phyloP scores from a whole-genome alignment of 1,140 invertebrate species.

The Copidosoma floridanum region DNA sequence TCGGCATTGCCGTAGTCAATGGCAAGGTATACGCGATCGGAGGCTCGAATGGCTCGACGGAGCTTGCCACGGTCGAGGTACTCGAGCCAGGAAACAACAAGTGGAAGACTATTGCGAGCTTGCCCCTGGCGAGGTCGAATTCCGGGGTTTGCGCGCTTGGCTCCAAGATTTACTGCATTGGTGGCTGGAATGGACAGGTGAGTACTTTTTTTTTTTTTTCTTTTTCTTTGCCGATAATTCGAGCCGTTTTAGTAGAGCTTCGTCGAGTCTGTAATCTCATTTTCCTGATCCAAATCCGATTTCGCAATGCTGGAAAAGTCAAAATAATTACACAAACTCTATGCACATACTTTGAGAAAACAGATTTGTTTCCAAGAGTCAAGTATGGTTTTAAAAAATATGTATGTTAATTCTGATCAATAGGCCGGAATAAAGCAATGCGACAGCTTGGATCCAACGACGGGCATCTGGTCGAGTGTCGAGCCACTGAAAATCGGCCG shows the following conservation, averaged over 20 bases:
- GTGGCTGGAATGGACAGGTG: conserved; percentile 76
- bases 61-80: conserved; percentile 69
- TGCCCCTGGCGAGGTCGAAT: conserved; percentile 69
- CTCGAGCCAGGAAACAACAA: conserved; percentile 57
- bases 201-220: too few relatives aligned
- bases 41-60: conserved; percentile 75
- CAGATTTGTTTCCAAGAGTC: too few relatives aligned
- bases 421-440: conserved; percentile 69
- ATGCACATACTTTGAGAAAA: too few relatives aligned
- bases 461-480: conserved; percentile 66
- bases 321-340: too few relatives aligned
- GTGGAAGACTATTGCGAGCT: conserved; percentile 65
- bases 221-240: too few relatives aligned
- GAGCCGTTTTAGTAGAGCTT: conserved; percentile 3
- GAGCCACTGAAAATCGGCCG: conserved; percentile 68
- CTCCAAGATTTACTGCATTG: conserved; percentile 74
- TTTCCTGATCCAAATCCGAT: not conserved
- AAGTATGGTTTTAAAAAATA: too few relatives aligned
- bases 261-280: not conserved
- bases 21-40: conserved; percentile 74
- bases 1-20: conserved; percentile 69
- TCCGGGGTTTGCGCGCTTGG: conserved; percentile 71
- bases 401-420: too few relatives aligned
- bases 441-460: conserved; percentile 68
- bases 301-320: not conserved